Conservation (phyloP, 2,113 vertebrate species). For the Indicator indicator region DNA sequence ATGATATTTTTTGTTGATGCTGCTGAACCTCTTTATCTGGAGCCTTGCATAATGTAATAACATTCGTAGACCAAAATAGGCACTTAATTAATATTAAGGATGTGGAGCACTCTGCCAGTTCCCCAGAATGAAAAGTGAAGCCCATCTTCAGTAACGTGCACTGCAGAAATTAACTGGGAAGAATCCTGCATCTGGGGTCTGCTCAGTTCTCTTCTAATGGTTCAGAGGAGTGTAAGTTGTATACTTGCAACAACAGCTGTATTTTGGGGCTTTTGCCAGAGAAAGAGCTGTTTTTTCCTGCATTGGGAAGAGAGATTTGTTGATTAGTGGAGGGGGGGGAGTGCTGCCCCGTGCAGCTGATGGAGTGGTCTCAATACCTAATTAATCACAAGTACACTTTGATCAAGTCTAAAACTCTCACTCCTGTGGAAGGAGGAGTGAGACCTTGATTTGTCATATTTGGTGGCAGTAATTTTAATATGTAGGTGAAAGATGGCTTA, state of each 20-base stretch:
- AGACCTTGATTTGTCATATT: not conserved
- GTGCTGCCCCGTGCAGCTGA: not conserved
- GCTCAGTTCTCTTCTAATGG: not conserved
- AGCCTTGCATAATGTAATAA: not conserved
- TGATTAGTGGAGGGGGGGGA: not conserved
- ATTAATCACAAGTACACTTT: not conserved
- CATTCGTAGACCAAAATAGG: not conserved
- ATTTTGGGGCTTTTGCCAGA: constrained; percentile 12
- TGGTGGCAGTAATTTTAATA: not conserved
- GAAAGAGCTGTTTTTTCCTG: constrained; percentile 33
- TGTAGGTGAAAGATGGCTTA: not conserved
- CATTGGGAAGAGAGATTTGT: not conserved
- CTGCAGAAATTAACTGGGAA: not conserved
- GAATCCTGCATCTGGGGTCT: not conserved
- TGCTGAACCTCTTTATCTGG: not conserved
- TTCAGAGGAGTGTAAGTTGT: not conserved
- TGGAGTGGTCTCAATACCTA: not conserved
- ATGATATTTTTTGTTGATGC: not conserved
- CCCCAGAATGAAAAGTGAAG: not conserved
- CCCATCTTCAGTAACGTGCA: not conserved
- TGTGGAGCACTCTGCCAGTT: not conserved
- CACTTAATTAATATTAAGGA: not conserved
- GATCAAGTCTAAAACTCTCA: not conserved
- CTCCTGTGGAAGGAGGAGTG: not conserved
- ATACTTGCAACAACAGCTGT: constrained; percentile 6